These are phyloP conservation scores for Tinamus major DNA, from an alignment of 2,797 vertebrate genomes.

Conservation along the genomic window DNA sequence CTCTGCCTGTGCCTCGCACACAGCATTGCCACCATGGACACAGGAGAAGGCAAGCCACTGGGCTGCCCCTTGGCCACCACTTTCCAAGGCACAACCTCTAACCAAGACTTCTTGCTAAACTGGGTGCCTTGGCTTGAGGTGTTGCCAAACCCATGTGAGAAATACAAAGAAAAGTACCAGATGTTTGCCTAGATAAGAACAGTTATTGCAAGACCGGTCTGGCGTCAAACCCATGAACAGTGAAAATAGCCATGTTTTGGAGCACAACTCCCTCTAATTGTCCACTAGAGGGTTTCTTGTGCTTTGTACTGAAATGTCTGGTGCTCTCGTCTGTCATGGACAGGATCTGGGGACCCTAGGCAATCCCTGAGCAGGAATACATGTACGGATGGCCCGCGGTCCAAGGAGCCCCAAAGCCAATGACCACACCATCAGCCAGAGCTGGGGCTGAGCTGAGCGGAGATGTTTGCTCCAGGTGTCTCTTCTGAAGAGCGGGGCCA, in stretches of 20 bases:
- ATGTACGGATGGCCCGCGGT: not conserved
- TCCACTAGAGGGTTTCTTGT: slow-evolving; percentile 76
- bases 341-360: not conserved
- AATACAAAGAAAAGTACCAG: not conserved
- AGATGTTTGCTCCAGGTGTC: fast-evolving
- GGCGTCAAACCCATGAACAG: not conserved
- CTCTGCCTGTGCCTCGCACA: fast-evolving
- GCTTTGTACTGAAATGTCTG: not conserved
- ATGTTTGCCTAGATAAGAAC: not conserved
- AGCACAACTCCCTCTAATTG: not conserved
- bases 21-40: not conserved
- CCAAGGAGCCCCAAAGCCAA: not conserved
- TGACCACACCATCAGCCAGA: not conserved
- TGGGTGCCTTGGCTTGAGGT: not conserved
- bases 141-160: not conserved
- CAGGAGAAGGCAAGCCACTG: not conserved
- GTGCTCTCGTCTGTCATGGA: not conserved
- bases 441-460: fast-evolving
- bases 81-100: not conserved
- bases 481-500: fast-evolving
- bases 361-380: not conserved
- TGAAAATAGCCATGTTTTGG: not conserved
- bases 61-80: not conserved
- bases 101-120: not conserved
- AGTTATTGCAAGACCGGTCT: not conserved